Base-by-base conservation (phyloP, 2,888 invertebrate genomes). In the Drosophila pseudotakahashii region DNA sequence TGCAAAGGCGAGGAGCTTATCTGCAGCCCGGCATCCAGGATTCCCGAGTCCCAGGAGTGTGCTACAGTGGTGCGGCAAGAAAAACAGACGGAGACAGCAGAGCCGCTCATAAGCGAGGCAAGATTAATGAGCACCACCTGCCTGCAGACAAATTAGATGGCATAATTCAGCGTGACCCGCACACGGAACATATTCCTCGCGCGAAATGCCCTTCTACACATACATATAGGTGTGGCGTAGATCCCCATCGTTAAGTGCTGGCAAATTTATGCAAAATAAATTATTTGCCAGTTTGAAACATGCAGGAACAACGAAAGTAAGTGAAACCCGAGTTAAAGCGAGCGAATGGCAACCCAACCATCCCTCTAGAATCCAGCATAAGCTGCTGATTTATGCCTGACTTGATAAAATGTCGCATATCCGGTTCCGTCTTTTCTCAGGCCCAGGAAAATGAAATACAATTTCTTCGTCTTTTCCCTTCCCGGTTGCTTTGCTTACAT, bases 81-180 rank as follows among this genome's bases (percentile, higher is more conserved):
- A 67, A 66, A 66, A 51, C 32, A 41, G 51, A 72, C 72, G 73
- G 67, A 67, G 69, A 68, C 51, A 59, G 34, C 3, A 13, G 32
- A 48, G 48, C 47, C 59, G 63, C 74, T 72, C 66, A 63, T 73
- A 79, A 64, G 73, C 81, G 72, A 71, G 74, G 48, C 44, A 86
- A 86, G 85, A 85, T 82, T 78, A 87, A 85, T 85, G 87, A 82
- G 82, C 63, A 66, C 73, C 85, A 87, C 87, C 88, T 85, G 85
- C 81, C 67, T 59, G 73, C 76, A 73, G 85, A 85, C 82, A 85
- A 87, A 85, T 85, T 82, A 82, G 80, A 70, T 76, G 75, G 67
- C 85, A 84, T 85, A 81, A 84, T 83, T 84, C 84, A 83, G 76
- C 75, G 76, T 76, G 77, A 76, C 75, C 66, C 79, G 70, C 84